Conservation (phyloP, 1,140 invertebrate genomes). For the Drosophila albomicans region DNA sequence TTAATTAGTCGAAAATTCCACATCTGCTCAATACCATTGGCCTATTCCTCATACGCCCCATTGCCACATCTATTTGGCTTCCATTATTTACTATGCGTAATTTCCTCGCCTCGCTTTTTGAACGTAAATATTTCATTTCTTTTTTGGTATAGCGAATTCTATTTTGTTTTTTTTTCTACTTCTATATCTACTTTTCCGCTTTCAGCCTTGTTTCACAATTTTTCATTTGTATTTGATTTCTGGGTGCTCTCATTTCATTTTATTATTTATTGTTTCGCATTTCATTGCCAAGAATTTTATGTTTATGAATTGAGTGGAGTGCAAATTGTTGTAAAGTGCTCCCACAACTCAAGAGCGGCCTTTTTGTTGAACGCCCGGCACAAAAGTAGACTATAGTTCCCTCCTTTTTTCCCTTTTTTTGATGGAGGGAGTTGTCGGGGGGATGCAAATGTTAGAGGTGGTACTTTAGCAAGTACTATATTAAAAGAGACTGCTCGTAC, state of each 20-base stretch:
- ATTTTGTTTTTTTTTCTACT: conserved; percentile 20
- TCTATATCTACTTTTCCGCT: background rate
- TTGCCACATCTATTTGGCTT: conserved; percentile 51
- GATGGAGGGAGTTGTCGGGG: background rate
- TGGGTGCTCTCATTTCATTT: conserved; percentile 56
- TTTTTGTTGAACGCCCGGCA: background rate
- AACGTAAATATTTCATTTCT: conserved; percentile 81
- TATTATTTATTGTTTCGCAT: conserved; percentile 80
- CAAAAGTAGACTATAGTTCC: background rate
- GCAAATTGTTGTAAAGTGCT: conserved; percentile 49
- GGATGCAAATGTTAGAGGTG: background rate
- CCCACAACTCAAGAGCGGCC: conserved; percentile 1
- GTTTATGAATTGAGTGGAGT: conserved; percentile 63
- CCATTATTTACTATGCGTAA: conserved; percentile 78
- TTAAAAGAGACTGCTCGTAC: conserved; percentile 5
- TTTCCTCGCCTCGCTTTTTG: conserved; percentile 61
- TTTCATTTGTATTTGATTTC: conserved; percentile 37
- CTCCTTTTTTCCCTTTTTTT: background rate
- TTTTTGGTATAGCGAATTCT: conserved; percentile 49
- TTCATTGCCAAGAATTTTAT: conserved; percentile 72
- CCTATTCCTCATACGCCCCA: conserved; percentile 19
- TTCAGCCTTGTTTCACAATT: conserved; percentile 3
- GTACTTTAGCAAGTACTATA: conserved; percentile 1
- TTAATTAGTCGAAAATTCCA: conserved; percentile 58
- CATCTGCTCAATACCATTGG: conserved; percentile 1